Base-by-base conservation (phyloP, 2,113 vertebrate genomes). In the Burhinus bistriatus region DNA sequence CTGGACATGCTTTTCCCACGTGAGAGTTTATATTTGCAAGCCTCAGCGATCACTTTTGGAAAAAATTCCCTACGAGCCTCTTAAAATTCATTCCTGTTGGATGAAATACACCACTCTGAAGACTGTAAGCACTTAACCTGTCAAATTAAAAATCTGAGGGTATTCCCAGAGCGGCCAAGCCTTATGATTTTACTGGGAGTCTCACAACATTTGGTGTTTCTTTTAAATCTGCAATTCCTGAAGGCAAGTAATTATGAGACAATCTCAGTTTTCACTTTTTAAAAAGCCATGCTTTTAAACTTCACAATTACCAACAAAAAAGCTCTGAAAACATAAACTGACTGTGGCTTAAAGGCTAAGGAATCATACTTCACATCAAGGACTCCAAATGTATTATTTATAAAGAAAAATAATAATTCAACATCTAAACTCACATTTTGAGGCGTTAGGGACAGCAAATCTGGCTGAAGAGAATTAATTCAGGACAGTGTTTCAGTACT, bases 61-160 rank as follows among this genome's bases (percentile, higher is more conserved):
- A 79, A 70, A 71, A 65, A 38, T 1, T 54, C 52, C 76, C 30
- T 61, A 55, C 27, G 49, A 87, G 36, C 57, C 40, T 76, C 58
- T 89, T 89, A 85, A 91, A 91, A 91, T 93, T 76, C 58, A 76
- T 76, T 89, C 52, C 45, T 87, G 21, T 34, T 83, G 40, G 83
- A 78, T 79, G 52, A 95, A 79, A 94, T 0, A 0, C 14, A 25
- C 15, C n/a, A 20, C 26, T 91, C 27, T 2, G 45, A 92, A 92
- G 59, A 61, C 25, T 83, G 45, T 42, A 86, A 77, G 70, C 2
- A 1, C 54, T 95, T 97, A 95, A 87, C 73, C 81, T 83, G 58
- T 83, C 87, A 95, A 91, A 95, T 89, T 69, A 95, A 91, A 95
- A 95, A 61, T 61, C 36, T 44, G 25, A 95, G 58, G 29, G 26